These are phyloP conservation scores for Ornithorhynchus anatinus DNA, from an alignment of 2,113 vertebrate genomes.

Conservation along the genomic window DNA sequence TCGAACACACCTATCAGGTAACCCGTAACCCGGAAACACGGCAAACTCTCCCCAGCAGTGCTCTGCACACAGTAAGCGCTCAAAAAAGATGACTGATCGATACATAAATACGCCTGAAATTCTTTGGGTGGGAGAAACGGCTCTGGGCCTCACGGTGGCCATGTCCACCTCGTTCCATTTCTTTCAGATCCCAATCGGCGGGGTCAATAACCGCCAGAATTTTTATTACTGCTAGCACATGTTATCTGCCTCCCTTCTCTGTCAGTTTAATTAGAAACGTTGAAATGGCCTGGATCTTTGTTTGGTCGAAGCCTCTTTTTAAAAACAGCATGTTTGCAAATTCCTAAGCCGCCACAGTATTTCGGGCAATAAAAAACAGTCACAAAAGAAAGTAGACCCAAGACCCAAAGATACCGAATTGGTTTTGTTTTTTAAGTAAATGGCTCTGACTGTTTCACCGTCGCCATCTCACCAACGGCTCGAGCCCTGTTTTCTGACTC, in stretches of 20 bases:
- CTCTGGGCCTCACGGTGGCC: constrained; percentile 28
- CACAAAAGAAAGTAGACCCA: background rate
- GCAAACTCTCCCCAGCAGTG: background rate
- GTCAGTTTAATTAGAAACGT: constrained; percentile 71
- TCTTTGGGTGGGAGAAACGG: constrained; percentile 11
- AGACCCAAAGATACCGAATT: background rate
- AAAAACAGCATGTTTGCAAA: constrained; percentile 8
- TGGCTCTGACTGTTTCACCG: background rate
- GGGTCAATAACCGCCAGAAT: constrained; percentile 68
- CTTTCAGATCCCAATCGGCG: constrained; percentile 63
- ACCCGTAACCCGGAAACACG: background rate
- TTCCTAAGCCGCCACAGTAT: constrained; percentile 6
- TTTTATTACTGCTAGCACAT: constrained; percentile 68
- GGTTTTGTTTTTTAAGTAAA: background rate
- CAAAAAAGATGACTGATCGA: no score
- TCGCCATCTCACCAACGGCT: no score
- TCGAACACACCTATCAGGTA: no score
- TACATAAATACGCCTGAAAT: background rate
- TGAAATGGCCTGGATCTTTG: constrained; percentile 35
- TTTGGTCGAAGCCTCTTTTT: constrained; percentile 41
- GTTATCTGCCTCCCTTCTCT: constrained; percentile 60
- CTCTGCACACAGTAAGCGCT: no score
- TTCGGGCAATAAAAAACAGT: constrained; percentile 13
- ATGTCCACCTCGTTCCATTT: constrained; percentile 59
- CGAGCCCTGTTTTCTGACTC: no score